Conservation (phyloP, 1,140 invertebrate genomes). For the Scaptomyza hsui region DNA sequence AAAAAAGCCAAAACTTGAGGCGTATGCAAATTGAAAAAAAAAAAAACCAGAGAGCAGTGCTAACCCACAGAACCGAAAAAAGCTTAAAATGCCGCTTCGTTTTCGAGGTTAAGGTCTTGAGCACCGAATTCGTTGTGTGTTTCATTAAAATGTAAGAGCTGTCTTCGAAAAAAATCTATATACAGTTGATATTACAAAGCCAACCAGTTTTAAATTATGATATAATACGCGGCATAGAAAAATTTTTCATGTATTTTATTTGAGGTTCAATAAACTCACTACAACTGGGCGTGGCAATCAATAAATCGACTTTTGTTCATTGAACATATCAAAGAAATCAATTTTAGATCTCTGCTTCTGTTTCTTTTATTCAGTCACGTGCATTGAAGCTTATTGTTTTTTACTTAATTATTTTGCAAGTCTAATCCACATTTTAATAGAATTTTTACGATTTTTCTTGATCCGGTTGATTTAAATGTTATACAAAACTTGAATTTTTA, state of each 20-base stretch:
- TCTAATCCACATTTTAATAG: conserved; percentile 15
- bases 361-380: conserved; percentile 16
- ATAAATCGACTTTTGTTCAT: conserved; percentile 1
- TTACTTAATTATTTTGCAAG: conserved; percentile 29
- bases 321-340: conserved; percentile 17
- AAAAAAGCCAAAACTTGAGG: conserved; percentile 17
- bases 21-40: conserved; percentile 37
- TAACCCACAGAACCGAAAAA: conserved; percentile 53
- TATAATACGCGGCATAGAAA: conserved; percentile 30
- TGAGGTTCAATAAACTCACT: conserved; percentile 51
- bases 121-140: conserved; percentile 1
- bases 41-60: conserved; percentile 13
- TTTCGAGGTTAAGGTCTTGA: conserved; percentile 67
- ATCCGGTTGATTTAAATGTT: conserved; percentile 11
- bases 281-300: conserved; percentile 33
- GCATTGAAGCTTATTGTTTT: conserved; percentile 20
- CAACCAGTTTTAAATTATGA: conserved; percentile 41
- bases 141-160: conserved; percentile 52
- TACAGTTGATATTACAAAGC: background rate
- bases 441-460: background rate
- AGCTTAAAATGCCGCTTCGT: background rate
- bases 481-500: conserved; percentile 20
- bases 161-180: conserved; percentile 32
- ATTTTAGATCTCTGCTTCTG: background rate
- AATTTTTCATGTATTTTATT: background rate